phyloP scores from a whole-genome alignment of 2,797 vertebrate species.

The Babyrousa celebensis region DNA sequence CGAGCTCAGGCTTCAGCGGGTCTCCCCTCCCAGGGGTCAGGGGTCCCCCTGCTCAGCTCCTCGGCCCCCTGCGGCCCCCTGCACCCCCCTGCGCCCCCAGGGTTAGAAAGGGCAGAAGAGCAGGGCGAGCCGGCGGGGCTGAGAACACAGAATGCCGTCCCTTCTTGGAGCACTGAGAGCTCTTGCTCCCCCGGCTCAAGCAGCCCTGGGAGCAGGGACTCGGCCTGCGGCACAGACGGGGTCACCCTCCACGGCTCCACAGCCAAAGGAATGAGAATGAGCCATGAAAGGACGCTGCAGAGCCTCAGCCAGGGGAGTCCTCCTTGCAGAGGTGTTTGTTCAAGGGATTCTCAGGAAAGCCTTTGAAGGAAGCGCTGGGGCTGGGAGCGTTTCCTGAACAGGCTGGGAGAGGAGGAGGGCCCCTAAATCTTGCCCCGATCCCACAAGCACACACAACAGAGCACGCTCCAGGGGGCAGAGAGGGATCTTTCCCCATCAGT shows the following conservation, averaged over 20 bases:
- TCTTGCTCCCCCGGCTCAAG: not conserved
- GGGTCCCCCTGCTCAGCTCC: too few species aligned
- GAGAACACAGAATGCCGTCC: not conserved
- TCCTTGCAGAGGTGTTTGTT: not conserved
- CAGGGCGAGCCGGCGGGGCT: not conserved
- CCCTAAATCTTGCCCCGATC: not conserved
- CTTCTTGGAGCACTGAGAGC: too few species aligned
- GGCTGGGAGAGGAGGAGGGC: not conserved
- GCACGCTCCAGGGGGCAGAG: not conserved
- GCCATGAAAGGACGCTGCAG: too few species aligned
- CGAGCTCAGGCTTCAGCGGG: not conserved
- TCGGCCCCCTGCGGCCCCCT: too few species aligned
- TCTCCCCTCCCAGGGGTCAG: not conserved
- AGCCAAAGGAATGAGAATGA: rapidly evolving
- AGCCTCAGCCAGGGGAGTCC: too few species aligned
- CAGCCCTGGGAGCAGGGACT: rapidly evolving
- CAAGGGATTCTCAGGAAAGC: not conserved
- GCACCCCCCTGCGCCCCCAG: too few species aligned
- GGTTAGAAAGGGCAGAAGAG: not conserved
- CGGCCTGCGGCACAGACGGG: rapidly evolving
- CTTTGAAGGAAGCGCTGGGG: not conserved
- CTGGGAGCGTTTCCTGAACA: not conserved
- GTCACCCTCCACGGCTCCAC: not conserved
- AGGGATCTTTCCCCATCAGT: rapidly evolving
- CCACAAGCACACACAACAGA: not conserved